A percentile compares a stretch with the other conserved stretches of the same genome.
These are phyloP conservation scores for Dione vanillae DNA, from an alignment of 2,888 invertebrate species.

Conservation along the genomic window DNA sequence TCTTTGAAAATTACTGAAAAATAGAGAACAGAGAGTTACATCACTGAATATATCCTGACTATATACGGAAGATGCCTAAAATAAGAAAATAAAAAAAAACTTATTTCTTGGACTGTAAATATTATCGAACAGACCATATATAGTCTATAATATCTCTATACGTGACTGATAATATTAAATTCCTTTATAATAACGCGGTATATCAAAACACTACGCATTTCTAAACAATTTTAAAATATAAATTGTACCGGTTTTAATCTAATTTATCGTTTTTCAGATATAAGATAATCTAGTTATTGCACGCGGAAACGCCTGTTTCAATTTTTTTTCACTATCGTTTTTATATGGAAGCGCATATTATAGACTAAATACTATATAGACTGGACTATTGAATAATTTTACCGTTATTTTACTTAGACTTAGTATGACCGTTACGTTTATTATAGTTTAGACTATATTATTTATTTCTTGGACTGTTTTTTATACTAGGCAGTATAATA, in stretches of 20 bases:
- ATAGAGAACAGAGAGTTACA: too few species aligned
- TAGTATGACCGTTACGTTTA: not conserved
- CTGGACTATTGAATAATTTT: not conserved
- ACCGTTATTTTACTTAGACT: not conserved
- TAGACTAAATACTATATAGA: slow-evolving; percentile 6
- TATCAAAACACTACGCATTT: slow-evolving; percentile 16
- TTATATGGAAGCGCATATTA: slow-evolving; percentile 25
- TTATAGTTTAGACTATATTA: slow-evolving; percentile 1
- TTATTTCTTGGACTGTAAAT: not conserved
- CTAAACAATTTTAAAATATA: slow-evolving; percentile 1
- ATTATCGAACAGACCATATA: slow-evolving; percentile 5
- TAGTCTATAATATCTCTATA: not conserved
- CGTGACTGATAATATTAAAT: not conserved
- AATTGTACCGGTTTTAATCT: slow-evolving; percentile 4
- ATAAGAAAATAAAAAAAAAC: not conserved
- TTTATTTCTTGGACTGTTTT: slow-evolving; percentile 5
- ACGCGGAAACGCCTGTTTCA: not conserved
- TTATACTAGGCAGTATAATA: slow-evolving; percentile 3
- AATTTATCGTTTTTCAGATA: not conserved
- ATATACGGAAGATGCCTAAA: not conserved
- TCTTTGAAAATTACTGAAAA: too few species aligned
- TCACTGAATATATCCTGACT: not conserved
- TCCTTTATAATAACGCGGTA: not conserved
- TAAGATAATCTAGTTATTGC: slow-evolving; percentile 5
- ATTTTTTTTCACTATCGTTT: not conserved